A percentile compares a stretch with the other conserved stretches of the same genome.
phyloP scores from a whole-genome alignment of 2,113 vertebrate genomes.

The Apteryx mantelli region DNA sequence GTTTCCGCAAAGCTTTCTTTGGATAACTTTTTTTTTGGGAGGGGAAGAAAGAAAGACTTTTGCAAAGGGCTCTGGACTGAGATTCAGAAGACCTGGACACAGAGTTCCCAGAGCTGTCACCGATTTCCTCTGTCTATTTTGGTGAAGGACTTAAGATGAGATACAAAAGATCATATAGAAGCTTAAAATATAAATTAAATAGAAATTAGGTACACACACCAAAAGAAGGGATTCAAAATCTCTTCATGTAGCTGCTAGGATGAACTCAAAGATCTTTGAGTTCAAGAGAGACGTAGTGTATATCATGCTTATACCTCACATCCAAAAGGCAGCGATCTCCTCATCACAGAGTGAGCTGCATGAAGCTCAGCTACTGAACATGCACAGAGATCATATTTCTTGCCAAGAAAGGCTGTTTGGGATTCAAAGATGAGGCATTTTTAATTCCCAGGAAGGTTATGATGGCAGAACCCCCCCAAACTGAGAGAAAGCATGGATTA shows the following conservation, averaged over 20 bases:
- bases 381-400: background rate
- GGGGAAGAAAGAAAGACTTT: fast-evolving
- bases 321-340: background rate
- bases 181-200: slow-evolving; percentile 14
- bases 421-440: background rate
- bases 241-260: background rate
- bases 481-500: background rate
- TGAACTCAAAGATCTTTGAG: background rate
- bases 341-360: background rate
- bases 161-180: background rate
- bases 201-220: background rate
- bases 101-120: background rate
- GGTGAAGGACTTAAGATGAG: background rate
- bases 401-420: background rate
- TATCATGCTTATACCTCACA: background rate
- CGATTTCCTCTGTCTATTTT: background rate
- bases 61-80: background rate
- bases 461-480: background rate
- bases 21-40: background rate
- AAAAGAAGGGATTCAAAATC: background rate
- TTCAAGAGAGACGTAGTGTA: background rate
- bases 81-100: background rate
- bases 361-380: background rate
- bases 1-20: background rate
- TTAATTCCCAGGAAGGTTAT: background rate